Conservation (phyloP, 1,140 invertebrate species). For the Cydia pomonella region DNA sequence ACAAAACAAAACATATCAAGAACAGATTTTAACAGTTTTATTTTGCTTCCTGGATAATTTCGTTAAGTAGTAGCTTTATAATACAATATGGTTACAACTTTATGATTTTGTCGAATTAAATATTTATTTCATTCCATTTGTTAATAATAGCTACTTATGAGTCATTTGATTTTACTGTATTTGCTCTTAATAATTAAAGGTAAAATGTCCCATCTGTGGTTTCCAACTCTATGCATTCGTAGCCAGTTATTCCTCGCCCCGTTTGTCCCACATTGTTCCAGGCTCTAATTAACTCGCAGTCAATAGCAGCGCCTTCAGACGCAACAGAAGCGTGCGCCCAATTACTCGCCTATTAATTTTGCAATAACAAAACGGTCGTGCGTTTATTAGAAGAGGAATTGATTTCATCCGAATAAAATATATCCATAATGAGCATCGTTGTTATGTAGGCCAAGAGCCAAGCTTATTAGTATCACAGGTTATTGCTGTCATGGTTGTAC, state of each 20-base stretch:
- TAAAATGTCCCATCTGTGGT: slow-evolving; percentile 39
- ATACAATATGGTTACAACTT: too few relatives aligned
- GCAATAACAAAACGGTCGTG: slow-evolving; percentile 57
- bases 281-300: slow-evolving; percentile 73
- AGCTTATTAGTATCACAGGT: not conserved
- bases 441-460: not conserved
- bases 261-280: slow-evolving; percentile 56
- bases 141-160: too few relatives aligned
- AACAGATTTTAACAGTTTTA: too few relatives aligned
- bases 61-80: too few relatives aligned
- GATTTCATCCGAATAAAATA: not conserved
- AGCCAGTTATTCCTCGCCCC: slow-evolving; percentile 36
- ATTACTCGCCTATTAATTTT: slow-evolving; percentile 77
- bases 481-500: not conserved
- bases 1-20: too few relatives aligned
- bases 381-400: slow-evolving; percentile 5
- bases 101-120: too few relatives aligned
- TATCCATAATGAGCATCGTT: not conserved
- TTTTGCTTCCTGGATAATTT: too few relatives aligned
- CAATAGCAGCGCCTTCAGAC: slow-evolving; percentile 73
- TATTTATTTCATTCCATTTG: too few relatives aligned
- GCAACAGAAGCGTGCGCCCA: slow-evolving; percentile 62
- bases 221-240: not conserved
- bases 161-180: not conserved
- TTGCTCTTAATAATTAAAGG: not conserved